Evolutionary conservation across 2,888 invertebrate species (phyloP).

Genomic region (Carabus problematicus): DNA sequence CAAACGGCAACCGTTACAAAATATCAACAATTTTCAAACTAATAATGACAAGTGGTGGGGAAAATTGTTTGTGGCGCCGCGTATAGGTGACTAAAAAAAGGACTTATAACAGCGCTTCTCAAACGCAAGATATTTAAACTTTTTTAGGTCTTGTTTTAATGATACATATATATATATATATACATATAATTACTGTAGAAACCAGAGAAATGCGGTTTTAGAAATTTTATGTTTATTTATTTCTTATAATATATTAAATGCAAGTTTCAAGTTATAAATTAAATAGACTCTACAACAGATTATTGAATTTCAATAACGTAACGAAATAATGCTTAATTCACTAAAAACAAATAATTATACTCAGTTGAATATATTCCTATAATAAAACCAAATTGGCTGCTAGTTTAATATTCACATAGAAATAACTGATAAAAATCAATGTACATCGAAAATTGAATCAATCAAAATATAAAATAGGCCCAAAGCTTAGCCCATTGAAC

Average conservation of each 20-base stretch:
- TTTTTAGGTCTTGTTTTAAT: too few species aligned
- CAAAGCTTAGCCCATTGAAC: constrained; percentile 11
- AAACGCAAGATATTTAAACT: too few species aligned
- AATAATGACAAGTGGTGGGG: too few species aligned
- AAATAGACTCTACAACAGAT: constrained; percentile 17
- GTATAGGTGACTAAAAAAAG: too few species aligned
- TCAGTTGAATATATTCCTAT: background rate
- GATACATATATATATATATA: too few species aligned
- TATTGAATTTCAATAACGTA: constrained; percentile 15
- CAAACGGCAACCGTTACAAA: too few species aligned
- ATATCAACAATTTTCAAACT: too few species aligned
- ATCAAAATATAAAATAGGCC: constrained; percentile 15
- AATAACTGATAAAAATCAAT: background rate
- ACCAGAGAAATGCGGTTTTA: too few species aligned
- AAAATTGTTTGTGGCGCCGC: too few species aligned
- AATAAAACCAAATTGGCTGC: background rate
- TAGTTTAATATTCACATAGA: constrained; percentile 4
- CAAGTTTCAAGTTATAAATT: constrained; percentile 13
- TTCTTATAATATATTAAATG: constrained; percentile 13
- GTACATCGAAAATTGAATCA: background rate
- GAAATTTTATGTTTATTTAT: constrained; percentile 8
- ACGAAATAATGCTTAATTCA: background rate
- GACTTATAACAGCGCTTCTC: too few species aligned
- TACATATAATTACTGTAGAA: too few species aligned
- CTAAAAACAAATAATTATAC: constrained; percentile 18